These are phyloP conservation scores for Ceryle rudis DNA, from an alignment of 2,797 vertebrate genomes.

Conservation along the genomic window DNA sequence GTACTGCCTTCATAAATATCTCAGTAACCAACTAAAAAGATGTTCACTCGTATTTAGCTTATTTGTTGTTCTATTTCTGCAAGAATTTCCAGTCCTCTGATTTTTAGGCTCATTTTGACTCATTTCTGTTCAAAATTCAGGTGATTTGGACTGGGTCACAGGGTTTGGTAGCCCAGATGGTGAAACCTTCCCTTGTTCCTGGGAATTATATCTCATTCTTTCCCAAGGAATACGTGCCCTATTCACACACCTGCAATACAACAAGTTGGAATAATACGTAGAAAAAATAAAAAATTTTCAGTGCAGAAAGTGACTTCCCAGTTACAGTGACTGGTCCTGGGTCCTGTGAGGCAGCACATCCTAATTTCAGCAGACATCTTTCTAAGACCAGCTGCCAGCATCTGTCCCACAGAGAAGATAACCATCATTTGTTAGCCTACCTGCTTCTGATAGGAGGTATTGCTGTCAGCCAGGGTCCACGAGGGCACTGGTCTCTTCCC, in stretches of 20 bases:
- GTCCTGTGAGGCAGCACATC: not conserved
- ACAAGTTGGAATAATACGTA: not conserved
- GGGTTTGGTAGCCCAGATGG: not conserved
- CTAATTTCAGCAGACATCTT: not conserved
- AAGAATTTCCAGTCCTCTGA: not conserved
- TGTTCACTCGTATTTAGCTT: not conserved
- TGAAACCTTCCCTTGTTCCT: not conserved
- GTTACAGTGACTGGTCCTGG: not conserved
- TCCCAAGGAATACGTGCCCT: not conserved
- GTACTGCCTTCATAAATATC: not conserved
- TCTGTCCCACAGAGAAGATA: not conserved
- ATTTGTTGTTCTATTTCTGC: not conserved
- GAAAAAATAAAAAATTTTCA: not conserved
- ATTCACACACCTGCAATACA: not conserved
- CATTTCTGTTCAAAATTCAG: not conserved
- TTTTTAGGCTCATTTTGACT: not conserved
- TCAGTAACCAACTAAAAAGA: not conserved
- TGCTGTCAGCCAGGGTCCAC: accelerated
- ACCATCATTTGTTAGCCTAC: not conserved
- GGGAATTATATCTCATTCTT: not conserved
- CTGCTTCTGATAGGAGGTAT: accelerated
- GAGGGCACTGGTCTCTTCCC: not conserved
- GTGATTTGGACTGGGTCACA: not conserved
- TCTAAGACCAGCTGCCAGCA: not conserved
- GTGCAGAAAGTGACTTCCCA: not conserved